These are phyloP conservation scores for Chrysopilus asiliformis DNA, from an alignment of 2,888 invertebrate genomes.

Conservation along the genomic window DNA sequence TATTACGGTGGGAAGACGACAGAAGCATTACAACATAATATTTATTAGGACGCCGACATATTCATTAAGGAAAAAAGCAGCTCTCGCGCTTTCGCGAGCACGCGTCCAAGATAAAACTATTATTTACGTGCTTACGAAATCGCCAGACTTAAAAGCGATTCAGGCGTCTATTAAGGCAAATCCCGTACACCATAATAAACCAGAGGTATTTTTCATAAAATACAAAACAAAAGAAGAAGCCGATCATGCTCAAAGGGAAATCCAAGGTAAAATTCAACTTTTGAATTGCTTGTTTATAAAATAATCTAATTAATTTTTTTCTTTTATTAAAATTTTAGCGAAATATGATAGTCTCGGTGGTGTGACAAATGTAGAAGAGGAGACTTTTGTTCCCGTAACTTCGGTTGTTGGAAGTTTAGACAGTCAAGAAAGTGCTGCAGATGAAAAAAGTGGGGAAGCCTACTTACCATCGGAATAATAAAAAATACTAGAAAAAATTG, in stretches of 20 bases:
- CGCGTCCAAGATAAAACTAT: constrained; percentile 29
- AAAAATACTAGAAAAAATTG: no score
- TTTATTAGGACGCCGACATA: constrained; percentile 16
- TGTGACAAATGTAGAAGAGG: no score
- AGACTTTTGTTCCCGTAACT: no score
- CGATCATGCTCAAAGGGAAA: constrained; percentile 31
- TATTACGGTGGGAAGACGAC: constrained; percentile 22
- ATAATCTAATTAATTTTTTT: no score
- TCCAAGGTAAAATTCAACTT: no score
- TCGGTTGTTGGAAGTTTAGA: no score
- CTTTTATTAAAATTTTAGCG: no score
- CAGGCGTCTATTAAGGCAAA: constrained; percentile 29
- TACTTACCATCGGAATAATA: no score
- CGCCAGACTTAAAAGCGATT: constrained; percentile 26
- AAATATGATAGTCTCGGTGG: no score
- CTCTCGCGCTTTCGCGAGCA: not conserved
- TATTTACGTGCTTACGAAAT: constrained; percentile 35
- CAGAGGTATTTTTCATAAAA: constrained; percentile 36
- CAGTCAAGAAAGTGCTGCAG: no score
- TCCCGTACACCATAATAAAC: constrained; percentile 28
- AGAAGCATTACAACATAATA: constrained; percentile 13
- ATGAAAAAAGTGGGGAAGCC: no score
- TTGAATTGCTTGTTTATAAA: no score
- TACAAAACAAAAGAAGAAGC: constrained; percentile 35
- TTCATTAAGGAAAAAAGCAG: constrained; percentile 7